Percentiles rank a stretch among this genome's conserved stretches.
phyloP scores from a whole-genome alignment of 2,113 vertebrate species.

The Mus pahari region DNA sequence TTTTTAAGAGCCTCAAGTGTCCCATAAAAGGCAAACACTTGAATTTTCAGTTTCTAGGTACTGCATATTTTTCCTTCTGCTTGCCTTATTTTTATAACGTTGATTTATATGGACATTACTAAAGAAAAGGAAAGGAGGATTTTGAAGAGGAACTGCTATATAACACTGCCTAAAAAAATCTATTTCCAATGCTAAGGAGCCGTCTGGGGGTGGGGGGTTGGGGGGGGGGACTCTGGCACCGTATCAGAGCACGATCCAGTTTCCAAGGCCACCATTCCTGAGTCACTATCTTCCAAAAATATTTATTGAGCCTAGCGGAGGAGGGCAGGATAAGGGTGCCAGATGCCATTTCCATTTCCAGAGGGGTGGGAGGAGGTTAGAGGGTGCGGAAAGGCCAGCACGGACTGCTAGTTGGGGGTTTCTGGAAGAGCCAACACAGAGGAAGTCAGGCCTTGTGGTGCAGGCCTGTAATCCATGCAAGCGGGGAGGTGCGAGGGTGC shows the following conservation, averaged over 20 bases:
- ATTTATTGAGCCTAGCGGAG: conserved; percentile 33
- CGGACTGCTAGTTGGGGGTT: background rate
- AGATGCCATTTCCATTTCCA: background rate
- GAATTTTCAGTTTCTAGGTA: conserved; percentile 88
- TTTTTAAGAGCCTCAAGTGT: conserved; percentile 92
- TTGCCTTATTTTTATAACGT: conserved; percentile 91
- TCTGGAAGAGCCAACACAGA: background rate
- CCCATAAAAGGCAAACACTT: conserved; percentile 91
- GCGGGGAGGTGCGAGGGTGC: accelerated
- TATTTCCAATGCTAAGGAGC: conserved; percentile 67
- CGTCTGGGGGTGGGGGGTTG: background rate
- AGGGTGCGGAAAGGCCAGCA: background rate
- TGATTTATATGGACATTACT: conserved; percentile 91
- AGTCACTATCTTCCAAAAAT: conserved; percentile 56
- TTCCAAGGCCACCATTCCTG: background rate
- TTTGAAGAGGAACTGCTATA: conserved; percentile 76
- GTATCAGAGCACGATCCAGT: background rate
- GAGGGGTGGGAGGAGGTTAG: background rate
- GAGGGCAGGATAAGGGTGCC: background rate
- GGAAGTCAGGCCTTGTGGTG: background rate
- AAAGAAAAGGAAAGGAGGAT: conserved; percentile 85
- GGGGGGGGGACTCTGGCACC: background rate
- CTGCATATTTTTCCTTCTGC: conserved; percentile 90
- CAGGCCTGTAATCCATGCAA: background rate
- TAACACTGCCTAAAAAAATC: conserved; percentile 82